A percentile compares a stretch with the other conserved stretches of the same genome.
Evolutionary conservation across 1,140 invertebrate species (phyloP).

Genomic region (Drosophila jambulina): DNA sequence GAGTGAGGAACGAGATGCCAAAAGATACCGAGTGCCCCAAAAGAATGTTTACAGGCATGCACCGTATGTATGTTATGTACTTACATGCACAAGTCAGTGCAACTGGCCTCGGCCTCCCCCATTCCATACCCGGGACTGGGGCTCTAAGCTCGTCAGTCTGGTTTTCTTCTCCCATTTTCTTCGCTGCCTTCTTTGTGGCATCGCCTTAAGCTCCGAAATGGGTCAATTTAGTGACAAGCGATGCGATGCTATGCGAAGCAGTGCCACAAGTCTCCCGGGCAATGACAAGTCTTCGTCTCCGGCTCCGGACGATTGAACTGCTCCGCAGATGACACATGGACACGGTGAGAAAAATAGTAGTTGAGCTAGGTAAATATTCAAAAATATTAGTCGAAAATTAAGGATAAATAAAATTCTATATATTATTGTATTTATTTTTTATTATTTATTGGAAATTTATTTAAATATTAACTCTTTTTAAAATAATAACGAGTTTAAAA

Average conservation of each 20-base stretch:
- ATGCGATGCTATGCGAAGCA: slow-evolving; percentile 46
- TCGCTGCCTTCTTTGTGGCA: slow-evolving; percentile 41
- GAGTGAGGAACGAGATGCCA: slow-evolving; percentile 4
- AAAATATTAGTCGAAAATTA: too few relatives aligned
- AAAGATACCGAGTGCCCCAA: slow-evolving; percentile 50
- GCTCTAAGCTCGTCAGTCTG: slow-evolving; percentile 68
- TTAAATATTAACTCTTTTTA: background rate
- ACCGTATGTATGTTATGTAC: slow-evolving; percentile 45
- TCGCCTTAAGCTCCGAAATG: slow-evolving; percentile 69
- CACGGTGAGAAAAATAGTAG: slow-evolving; percentile 1
- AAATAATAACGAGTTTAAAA: background rate
- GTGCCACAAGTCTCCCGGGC: slow-evolving; percentile 43
- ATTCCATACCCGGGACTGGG: slow-evolving; percentile 9
- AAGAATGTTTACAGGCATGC: slow-evolving; percentile 53
- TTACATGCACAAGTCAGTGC: slow-evolving; percentile 65
- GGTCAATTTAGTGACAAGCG: slow-evolving; percentile 76
- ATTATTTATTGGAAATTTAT: too few relatives aligned
- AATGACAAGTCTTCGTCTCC: slow-evolving; percentile 38
- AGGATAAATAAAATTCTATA: too few relatives aligned
- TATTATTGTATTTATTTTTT: background rate
- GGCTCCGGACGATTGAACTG: slow-evolving; percentile 19
- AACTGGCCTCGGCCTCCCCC: slow-evolving; percentile 51
- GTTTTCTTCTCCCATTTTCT: slow-evolving; percentile 50
- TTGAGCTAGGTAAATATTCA: too few relatives aligned
- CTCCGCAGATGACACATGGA: slow-evolving; percentile 37